Evolutionary conservation across 2,113 vertebrate genomes (phyloP).

Genomic region (Clupea harengus): DNA sequence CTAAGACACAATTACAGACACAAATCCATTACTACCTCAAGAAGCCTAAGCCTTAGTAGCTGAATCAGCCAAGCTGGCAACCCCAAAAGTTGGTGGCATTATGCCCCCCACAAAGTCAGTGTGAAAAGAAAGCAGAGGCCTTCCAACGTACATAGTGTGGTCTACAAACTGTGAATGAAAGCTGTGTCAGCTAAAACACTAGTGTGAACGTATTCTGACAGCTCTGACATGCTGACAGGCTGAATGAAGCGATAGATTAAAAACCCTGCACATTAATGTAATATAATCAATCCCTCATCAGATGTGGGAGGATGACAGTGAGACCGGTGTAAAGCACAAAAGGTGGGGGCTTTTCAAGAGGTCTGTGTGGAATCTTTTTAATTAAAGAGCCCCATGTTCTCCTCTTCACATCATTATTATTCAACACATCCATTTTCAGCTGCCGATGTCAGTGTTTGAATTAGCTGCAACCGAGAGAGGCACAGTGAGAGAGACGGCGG

Average conservation of each 20-base stretch:
- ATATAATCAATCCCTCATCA: not conserved
- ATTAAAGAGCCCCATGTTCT: not conserved
- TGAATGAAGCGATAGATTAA: not conserved
- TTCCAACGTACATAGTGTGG: not conserved
- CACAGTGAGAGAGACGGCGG: not conserved
- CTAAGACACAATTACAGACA: not conserved
- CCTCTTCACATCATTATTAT: not conserved
- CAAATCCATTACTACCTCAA: not conserved
- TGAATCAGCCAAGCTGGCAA: not conserved
- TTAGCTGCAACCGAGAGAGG: conserved; percentile 1
- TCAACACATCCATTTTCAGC: not conserved
- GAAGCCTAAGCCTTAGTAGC: not conserved
- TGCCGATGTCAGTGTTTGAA: conserved; percentile 5
- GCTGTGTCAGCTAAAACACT: not conserved
- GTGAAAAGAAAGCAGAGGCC: not conserved
- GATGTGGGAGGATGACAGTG: not conserved
- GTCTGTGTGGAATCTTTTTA: not conserved
- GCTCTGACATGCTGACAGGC: not conserved
- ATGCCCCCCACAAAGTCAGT: not conserved
- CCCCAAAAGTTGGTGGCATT: not conserved
- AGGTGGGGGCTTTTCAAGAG: not conserved
- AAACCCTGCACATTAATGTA: not conserved
- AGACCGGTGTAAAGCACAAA: not conserved
- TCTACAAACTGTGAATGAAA: not conserved
- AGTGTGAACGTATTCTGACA: not conserved